phyloP scores from a whole-genome alignment of 2,113 vertebrate species.

The Callipepla squamata region DNA sequence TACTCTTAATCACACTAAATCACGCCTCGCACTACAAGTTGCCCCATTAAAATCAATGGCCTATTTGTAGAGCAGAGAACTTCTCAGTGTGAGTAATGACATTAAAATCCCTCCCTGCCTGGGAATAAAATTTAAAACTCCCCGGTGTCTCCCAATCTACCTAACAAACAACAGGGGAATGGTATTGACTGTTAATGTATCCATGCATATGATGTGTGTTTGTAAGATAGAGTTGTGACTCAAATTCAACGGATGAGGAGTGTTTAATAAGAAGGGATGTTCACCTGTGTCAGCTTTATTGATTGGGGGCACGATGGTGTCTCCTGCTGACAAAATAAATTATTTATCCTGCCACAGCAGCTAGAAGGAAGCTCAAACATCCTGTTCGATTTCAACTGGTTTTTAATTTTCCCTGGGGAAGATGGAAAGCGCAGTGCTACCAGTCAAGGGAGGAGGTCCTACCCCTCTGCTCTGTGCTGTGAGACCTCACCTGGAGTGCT shows the following conservation, averaged over 20 bases:
- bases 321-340: conserved; percentile 24
- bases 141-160: neutral
- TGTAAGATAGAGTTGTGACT: neutral
- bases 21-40: neutral
- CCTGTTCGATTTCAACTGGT: neutral
- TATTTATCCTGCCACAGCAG: neutral
- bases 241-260: neutral
- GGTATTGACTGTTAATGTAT: conserved; percentile 2
- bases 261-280: neutral
- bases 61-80: neutral
- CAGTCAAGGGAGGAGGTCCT: too few species aligned
- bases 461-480: too few species aligned
- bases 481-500: too few species aligned
- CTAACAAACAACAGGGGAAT: conserved; percentile 16
- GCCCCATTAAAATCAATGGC: conserved; percentile 42
- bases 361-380: neutral
- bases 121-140: conserved; percentile 38
- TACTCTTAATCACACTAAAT: conserved; percentile 26
- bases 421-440: neutral
- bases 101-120: conserved; percentile 33
- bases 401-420: neutral
- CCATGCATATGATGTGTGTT: neutral
- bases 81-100: conserved; percentile 7
- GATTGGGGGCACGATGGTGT: neutral
- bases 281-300: neutral